A percentile compares a stretch with the other conserved stretches of the same genome.
Evolutionary conservation across 2,888 invertebrate genomes (phyloP).

Genomic region (Campopleginae sp.): DNA sequence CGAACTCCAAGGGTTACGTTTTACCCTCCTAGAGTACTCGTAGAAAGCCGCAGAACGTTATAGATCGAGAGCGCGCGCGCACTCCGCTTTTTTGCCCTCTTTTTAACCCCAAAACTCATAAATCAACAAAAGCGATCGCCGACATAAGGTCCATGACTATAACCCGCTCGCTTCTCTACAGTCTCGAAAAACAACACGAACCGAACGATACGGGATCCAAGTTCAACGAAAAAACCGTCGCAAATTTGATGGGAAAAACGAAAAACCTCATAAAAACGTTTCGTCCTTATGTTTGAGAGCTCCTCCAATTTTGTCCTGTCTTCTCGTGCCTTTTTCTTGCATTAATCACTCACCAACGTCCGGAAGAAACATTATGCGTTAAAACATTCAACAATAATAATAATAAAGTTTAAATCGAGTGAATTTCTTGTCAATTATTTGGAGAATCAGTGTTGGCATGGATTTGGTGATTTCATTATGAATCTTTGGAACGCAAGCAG

Average conservation of each 20-base stretch:
- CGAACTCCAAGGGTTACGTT: constrained; percentile 73
- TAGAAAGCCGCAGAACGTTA: constrained; percentile 53
- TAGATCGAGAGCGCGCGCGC: constrained; percentile 66
- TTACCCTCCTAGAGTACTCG: constrained; percentile 57
- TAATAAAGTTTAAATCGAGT: background rate
- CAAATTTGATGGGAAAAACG: background rate
- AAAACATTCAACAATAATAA: background rate
- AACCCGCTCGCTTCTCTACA: constrained; percentile 68
- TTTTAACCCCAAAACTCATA: constrained; percentile 27
- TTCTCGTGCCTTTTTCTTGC: background rate
- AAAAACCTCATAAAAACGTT: background rate
- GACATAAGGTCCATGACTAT: constrained; percentile 47
- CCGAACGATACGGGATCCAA: constrained; percentile 54
- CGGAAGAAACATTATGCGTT: background rate
- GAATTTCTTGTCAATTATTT: constrained; percentile 4
- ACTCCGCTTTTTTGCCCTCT: constrained; percentile 23
- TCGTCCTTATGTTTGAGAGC: constrained; percentile 44
- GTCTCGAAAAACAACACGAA: constrained; percentile 74
- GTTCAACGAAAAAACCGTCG: background rate
- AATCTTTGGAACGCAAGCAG: background rate
- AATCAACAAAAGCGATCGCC: constrained; percentile 54
- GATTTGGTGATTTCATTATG: background rate
- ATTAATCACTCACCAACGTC: constrained; percentile 44
- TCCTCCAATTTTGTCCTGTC: background rate
- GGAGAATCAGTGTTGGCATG: background rate